phyloP scores from a whole-genome alignment of 1,140 invertebrate species.

The Lordiphosa mommai region DNA sequence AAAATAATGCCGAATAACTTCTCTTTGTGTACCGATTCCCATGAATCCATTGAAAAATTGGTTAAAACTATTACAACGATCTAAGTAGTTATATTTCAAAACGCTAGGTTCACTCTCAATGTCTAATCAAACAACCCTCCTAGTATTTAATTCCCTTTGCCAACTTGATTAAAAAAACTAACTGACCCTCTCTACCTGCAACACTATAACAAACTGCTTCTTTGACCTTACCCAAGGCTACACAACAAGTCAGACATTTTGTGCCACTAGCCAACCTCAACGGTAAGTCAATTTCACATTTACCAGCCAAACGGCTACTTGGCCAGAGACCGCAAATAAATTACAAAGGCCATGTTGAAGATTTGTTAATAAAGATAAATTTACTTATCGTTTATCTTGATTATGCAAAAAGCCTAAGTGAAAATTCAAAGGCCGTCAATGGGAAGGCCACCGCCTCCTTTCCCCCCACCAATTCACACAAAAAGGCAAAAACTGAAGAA shows the following conservation, averaged over 20 bases:
- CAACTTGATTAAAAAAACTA: too few species aligned
- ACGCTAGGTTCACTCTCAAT: too few species aligned
- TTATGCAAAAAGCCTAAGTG: slow-evolving; percentile 76
- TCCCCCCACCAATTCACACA: slow-evolving; percentile 8
- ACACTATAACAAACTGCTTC: neutral
- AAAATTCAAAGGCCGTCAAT: slow-evolving; percentile 59
- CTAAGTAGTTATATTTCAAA: too few species aligned
- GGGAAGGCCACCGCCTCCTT: too few species aligned
- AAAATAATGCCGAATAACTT: too few species aligned
- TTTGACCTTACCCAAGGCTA: slow-evolving; percentile 8
- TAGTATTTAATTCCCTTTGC: too few species aligned
- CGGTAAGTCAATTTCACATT: slow-evolving; percentile 51
- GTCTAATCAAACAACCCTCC: too few species aligned
- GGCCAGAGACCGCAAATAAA: slow-evolving; percentile 61
- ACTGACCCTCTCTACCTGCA: too few species aligned
- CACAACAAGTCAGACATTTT: slow-evolving; percentile 4
- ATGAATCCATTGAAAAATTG: too few species aligned
- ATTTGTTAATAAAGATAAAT: slow-evolving; percentile 78
- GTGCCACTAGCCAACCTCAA: slow-evolving; percentile 1
- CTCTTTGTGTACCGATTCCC: too few species aligned
- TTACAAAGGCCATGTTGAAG: slow-evolving; percentile 65
- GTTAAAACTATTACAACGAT: too few species aligned
- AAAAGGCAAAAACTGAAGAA: slow-evolving; percentile 23
- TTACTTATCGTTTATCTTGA: slow-evolving; percentile 77
- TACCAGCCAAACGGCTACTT: slow-evolving; percentile 28